phyloP scores from a whole-genome alignment of 2,113 vertebrate genomes.

The Brienomyrus brachyistius region DNA sequence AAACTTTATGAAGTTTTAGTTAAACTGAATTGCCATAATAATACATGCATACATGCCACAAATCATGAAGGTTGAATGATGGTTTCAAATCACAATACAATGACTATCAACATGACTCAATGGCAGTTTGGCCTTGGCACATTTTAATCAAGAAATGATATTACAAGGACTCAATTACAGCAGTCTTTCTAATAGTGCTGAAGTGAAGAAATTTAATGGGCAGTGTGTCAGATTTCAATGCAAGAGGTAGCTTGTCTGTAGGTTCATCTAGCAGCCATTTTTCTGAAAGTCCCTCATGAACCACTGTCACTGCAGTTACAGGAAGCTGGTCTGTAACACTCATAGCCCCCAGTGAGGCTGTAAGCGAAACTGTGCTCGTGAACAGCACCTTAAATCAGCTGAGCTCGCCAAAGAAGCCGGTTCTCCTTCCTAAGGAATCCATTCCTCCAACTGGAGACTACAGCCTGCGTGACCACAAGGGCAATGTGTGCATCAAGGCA shows the following conservation, averaged over 20 bases:
- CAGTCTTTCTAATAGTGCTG: neutral
- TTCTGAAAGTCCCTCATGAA: neutral
- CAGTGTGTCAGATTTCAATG: neutral
- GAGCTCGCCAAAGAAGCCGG: constrained; percentile 14
- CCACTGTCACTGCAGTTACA: constrained; percentile 1
- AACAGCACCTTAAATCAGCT: neutral
- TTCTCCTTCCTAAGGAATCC: constrained; percentile 40
- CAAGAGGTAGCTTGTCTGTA: neutral
- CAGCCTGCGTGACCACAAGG: constrained; percentile 30
- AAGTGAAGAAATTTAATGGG: neutral
- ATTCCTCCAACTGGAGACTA: constrained; percentile 55
- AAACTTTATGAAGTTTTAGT: neutral
- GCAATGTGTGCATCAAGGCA: constrained; percentile 63
- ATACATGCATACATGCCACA: neutral
- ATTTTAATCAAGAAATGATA: neutral
- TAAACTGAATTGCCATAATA: neutral
- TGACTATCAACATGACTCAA: neutral
- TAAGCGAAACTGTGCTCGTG: too few relatives aligned
- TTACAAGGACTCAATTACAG: neutral
- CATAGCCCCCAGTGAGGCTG: neutral
- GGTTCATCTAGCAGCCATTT: neutral
- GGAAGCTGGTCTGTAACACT: constrained; percentile 11
- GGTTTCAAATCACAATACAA: neutral
- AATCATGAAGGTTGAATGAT: neutral
- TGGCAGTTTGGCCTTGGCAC: neutral